Conservation (phyloP, 2,797 vertebrate genomes). For the Lepus townsendii region DNA sequence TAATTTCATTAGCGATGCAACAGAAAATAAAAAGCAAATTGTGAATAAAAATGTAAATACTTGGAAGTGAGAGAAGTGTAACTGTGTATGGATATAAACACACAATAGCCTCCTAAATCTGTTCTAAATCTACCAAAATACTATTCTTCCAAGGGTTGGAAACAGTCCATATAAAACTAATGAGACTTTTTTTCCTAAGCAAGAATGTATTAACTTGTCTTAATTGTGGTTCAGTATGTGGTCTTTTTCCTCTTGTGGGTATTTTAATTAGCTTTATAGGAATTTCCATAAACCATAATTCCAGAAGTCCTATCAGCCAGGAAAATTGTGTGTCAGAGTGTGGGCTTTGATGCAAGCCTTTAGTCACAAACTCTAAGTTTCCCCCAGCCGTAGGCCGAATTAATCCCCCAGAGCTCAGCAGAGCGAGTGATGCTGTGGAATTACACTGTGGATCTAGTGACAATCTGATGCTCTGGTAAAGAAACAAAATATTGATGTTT, state of each 20-base stretch:
- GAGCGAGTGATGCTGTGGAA: not conserved
- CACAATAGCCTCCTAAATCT: not conserved
- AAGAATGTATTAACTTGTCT: not conserved
- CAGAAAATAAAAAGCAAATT: slow-evolving; percentile 54
- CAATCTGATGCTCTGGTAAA: not conserved
- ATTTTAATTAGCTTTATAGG: slow-evolving; percentile 58
- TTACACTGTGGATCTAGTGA: not conserved
- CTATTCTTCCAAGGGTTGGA: not conserved
- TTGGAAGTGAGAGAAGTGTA: slow-evolving; percentile 22
- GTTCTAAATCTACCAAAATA: slow-evolving; percentile 20
- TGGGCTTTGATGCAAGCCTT: not conserved
- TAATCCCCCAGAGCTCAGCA: not conserved
- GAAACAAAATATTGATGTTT: not conserved
- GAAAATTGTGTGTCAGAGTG: not conserved
- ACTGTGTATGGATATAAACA: not conserved
- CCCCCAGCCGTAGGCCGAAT: not conserved
- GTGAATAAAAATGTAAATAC: not conserved
- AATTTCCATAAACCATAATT: slow-evolving; percentile 19
- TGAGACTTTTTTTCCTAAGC: not conserved
- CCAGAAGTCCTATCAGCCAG: not conserved
- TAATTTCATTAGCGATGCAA: slow-evolving; percentile 42
- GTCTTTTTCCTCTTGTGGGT: slow-evolving; percentile 25
- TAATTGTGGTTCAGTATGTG: not conserved
- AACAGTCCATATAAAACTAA: not conserved
- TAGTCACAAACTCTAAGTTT: not conserved